Base-by-base conservation (phyloP, 1,140 invertebrate species). In the Calephelis nemesis region DNA sequence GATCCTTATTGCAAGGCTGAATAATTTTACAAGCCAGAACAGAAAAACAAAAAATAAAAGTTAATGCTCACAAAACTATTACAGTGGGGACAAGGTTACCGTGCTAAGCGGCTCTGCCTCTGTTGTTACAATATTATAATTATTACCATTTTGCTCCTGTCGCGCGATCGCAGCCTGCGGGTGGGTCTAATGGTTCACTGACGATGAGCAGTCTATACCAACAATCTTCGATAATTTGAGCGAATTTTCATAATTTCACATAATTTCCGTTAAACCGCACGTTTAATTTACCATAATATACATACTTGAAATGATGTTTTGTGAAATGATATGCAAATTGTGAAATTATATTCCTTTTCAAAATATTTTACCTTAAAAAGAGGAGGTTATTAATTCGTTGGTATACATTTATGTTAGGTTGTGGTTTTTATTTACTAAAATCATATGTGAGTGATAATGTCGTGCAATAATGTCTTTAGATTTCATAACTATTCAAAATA, bases 121-220 rank as follows among this genome's bases (percentile, higher is more conserved):
- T 58, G 52, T 58, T 30, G 39, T 58, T 58, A 58, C 52, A 30
- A 58, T 58, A 58, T 58, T 58, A 58, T 58, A 58, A 58, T 58
- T 58, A 58, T 58, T 58, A 58, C 19, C 52, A 58, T 58, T 58
- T 58, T 30, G 52, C 52, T 30, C 30, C 52, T 58, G 52, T 58
- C 52, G 39, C 52, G 52, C 52, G 19, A 58, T 54, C 50, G 19
- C 11, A 58, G 52, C 52, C 52, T 58, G 52, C 52, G 52, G 52
- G 52, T 58, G 19, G 52, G 54, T 60, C 54, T 60, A 60, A 60
- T 60, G 19, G 54, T 39, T 60, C 54, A 60, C 54, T 60, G 54
- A 60, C 54, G 54, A 60, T 60, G 54, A 60, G 54, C 54, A 60
- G 54, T 60, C 54, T 60, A 60, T 60, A 60, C 54, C 12, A 60